Percentiles rank a stretch among this genome's conserved stretches.
Conservation (phyloP, 30 jellyfish, hydroid and myxozoan species). For the Pseudorhiza aurosa region DNA sequence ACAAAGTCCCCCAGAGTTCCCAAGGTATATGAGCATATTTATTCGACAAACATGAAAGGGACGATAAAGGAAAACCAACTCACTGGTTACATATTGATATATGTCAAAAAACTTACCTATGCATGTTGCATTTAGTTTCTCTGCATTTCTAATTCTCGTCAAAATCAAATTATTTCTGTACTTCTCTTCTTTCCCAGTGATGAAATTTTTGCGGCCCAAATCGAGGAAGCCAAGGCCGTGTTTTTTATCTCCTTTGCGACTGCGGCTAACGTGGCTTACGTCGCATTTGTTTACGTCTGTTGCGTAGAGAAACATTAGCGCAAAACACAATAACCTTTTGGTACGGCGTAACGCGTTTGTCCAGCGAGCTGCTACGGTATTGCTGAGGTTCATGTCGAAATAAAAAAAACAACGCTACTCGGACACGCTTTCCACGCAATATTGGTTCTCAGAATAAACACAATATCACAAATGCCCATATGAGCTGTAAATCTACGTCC, state of each 20-base stretch:
- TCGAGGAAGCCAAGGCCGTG: slow-evolving; percentile 63
- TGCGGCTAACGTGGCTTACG: not conserved
- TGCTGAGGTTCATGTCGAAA: too few species aligned
- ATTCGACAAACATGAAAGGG: too few species aligned
- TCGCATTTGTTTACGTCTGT: slow-evolving; percentile 12
- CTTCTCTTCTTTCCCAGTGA: slow-evolving; percentile 39
- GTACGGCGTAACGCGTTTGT: not conserved
- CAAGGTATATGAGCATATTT: too few species aligned
- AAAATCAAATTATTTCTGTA: slow-evolving; percentile 59
- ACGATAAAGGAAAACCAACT: too few species aligned
- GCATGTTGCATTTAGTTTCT: slow-evolving; percentile 83
- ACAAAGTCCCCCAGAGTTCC: too few species aligned
- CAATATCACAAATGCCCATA: slow-evolving; percentile 5
- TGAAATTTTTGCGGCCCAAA: slow-evolving; percentile 46
- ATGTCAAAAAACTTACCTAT: slow-evolving; percentile 91
- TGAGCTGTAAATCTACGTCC: slow-evolving; percentile 22
- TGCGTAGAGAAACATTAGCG: not conserved
- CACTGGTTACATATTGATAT: too few species aligned
- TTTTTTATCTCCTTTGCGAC: slow-evolving; percentile 1
- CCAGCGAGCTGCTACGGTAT: too few species aligned
- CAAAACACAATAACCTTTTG: not conserved
- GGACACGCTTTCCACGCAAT: not conserved
- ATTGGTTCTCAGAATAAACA: slow-evolving; percentile 9
- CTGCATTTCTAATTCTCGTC: slow-evolving; percentile 38
- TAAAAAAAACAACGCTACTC: too few species aligned